Conservation (phyloP, 2,888 invertebrate species). For the Neoscelio sp. region DNA sequence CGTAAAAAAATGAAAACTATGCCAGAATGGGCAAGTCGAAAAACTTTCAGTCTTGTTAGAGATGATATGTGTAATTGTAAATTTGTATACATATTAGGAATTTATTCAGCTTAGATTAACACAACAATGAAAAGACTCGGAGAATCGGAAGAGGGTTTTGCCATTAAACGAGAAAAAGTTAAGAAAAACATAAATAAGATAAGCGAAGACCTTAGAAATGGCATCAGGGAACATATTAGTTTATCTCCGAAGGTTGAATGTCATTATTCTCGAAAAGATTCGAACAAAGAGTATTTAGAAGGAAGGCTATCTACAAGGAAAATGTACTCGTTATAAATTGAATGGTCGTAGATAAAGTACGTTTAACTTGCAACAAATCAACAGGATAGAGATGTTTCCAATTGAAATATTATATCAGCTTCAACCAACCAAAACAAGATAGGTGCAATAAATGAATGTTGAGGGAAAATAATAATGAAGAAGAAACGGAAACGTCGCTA, state of each 20-base stretch:
- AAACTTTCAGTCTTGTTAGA: neutral
- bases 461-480: conserved; percentile 71
- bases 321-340: conserved; percentile 5
- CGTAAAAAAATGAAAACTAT: neutral
- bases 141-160: neutral
- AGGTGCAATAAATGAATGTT: conserved; percentile 74
- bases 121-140: conserved; percentile 6
- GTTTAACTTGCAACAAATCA: neutral
- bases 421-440: conserved; percentile 70
- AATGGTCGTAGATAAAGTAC: neutral
- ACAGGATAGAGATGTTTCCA: conserved; percentile 57
- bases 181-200: too few relatives aligned
- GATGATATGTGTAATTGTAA: neutral
- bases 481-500: conserved; percentile 66
- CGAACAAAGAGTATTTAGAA: conserved; percentile 21
- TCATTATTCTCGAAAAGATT: conserved; percentile 29
- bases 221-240: conserved; percentile 8
- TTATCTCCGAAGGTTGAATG: conserved; percentile 19
- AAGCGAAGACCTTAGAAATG: too few relatives aligned
- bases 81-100: neutral
- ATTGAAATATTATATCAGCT: conserved; percentile 74
- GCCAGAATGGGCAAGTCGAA: neutral
- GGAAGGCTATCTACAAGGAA: conserved; percentile 13
- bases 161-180: neutral
- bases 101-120: neutral